Percentiles rank a stretch among this genome's conserved stretches.
Conservation (phyloP, 2,797 vertebrate species). For the Lutjanus campechanus region DNA sequence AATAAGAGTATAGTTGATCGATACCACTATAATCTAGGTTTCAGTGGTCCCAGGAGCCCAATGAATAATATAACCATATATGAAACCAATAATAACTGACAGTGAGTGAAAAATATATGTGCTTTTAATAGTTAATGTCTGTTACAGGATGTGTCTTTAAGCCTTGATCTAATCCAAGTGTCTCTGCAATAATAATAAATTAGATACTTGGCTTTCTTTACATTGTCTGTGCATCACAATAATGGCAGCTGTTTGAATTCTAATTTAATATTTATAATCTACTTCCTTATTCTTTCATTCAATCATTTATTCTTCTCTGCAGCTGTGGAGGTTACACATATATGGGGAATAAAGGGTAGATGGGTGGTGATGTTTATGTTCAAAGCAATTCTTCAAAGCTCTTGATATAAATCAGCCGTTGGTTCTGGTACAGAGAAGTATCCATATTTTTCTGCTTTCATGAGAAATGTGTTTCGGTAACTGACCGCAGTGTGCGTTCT, state of each 20-base stretch:
- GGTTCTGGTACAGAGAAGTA: neutral
- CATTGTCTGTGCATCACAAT: no score
- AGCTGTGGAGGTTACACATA: neutral
- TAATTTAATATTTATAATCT: neutral
- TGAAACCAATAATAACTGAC: neutral
- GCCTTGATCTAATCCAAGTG: neutral
- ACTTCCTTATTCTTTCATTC: neutral
- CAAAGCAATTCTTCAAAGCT: neutral
- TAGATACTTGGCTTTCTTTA: no score
- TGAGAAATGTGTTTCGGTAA: neutral
- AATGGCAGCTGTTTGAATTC: no score
- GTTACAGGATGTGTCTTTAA: neutral
- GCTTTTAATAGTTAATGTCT: neutral
- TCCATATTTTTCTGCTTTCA: neutral
- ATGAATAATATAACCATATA: no score
- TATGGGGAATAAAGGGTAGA: no score
- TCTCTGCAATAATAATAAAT: neutral
- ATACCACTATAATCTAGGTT: neutral
- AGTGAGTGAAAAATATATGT: neutral
- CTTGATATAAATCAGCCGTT: neutral
- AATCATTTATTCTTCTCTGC: no score
- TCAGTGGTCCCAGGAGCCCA: no score
- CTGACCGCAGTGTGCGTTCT: neutral
- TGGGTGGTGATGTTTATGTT: no score
- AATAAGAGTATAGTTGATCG: neutral